Conservation (phyloP, 2,797 vertebrate species). For the Aselliscus stoliczkanus region DNA sequence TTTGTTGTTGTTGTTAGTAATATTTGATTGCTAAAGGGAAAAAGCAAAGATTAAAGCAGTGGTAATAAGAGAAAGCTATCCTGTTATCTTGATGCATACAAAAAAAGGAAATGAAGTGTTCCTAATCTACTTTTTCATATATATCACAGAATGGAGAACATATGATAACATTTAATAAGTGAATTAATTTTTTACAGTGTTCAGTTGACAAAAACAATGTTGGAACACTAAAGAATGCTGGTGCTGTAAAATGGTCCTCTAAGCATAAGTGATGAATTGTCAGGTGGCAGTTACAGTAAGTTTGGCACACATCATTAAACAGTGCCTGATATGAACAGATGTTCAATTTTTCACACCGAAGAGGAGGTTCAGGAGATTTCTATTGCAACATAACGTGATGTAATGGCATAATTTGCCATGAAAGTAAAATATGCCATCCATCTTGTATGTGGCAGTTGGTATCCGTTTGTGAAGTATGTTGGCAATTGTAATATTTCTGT, state of each 20-base stretch:
- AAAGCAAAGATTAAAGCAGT: neutral
- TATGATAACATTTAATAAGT: slow-evolving; percentile 43
- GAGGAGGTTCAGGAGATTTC: slow-evolving; percentile 54
- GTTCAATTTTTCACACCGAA: slow-evolving; percentile 51
- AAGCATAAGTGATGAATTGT: slow-evolving; percentile 49
- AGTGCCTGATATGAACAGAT: slow-evolving; percentile 61
- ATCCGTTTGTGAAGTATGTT: slow-evolving; percentile 4
- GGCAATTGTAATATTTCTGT: neutral
- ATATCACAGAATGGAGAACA: slow-evolving; percentile 15
- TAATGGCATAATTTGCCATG: slow-evolving; percentile 52
- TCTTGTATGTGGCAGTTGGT: slow-evolving; percentile 42
- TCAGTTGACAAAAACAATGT: neutral
- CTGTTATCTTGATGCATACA: neutral
- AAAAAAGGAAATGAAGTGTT: neutral
- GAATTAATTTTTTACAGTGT: slow-evolving; percentile 20
- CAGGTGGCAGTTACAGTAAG: slow-evolving; percentile 49
- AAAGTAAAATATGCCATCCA: slow-evolving; percentile 44
- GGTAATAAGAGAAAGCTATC: neutral
- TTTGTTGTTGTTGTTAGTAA: neutral
- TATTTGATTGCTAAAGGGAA: neutral
- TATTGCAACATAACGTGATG: slow-evolving; percentile 46
- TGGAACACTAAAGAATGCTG: neutral
- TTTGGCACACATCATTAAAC: slow-evolving; percentile 54
- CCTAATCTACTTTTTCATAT: neutral
- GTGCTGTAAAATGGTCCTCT: neutral